Evolutionary conservation across 2,888 invertebrate species (phyloP), one percentile per base, ranked within the genome.

Genomic region (Hermodice carunculata): DNA sequence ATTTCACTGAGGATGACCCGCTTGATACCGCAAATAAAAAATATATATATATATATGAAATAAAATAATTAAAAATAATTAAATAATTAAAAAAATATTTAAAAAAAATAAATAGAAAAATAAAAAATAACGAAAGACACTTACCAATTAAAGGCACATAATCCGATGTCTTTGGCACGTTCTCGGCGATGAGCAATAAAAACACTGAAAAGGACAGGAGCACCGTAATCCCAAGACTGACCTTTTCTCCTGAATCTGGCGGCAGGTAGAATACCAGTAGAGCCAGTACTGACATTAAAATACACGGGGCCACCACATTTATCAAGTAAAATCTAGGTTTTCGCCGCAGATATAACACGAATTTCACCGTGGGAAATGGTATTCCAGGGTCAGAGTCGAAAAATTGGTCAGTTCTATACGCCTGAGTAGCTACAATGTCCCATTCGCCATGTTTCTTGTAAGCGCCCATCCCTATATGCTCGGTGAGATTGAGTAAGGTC

Each of bases 221-320:
- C 14, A 81, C 78, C n/a, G 80, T 80, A 46, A 80, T 75, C n/a
- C 80, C 80, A 5, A 80, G 76, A 5, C 78, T 77, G 17, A 80
- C 74, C 67, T 80, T 80, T 69, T 80, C 80, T 5, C 80, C 80
- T 24, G 74, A 68, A 60, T 80, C 80, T 6, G 80, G 78, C 8
- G 80, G 80, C 44, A 80, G 70, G 52, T 74, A 76, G 62, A 80
- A 80, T 48, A 79, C 80, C 28, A 79, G 64, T 43, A 77, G 61
- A 17, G 77, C 78, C 31, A 80, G 70, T 19, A 75, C 60, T 14
- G 78, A 80, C 77, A 80, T 74, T 68, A 80, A 70, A 31, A 80
- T 60, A 56, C 80, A 81, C 6, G 80, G 80, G 1, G 78, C 73
- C 42, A 81, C 69, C 51, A 81, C 74, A 66, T 80, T 80, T 58